Conservation (phyloP, 2,797 vertebrate species). For the Ateles fusciceps region DNA sequence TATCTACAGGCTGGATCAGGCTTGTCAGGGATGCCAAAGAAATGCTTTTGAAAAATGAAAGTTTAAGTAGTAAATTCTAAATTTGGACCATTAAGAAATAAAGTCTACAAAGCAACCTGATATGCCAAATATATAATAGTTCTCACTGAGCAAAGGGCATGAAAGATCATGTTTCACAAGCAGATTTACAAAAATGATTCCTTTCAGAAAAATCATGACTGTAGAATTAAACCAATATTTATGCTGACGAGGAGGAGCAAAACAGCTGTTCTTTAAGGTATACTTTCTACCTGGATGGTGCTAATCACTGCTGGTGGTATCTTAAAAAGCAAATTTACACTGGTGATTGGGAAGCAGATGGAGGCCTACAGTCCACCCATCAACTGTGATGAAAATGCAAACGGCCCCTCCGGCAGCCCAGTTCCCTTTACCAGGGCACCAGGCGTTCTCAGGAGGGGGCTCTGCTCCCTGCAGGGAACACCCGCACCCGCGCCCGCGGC, state of each 20-base stretch:
- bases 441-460: too few relatives aligned
- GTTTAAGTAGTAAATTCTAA: background rate
- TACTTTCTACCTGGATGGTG: too few relatives aligned
- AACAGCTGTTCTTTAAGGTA: background rate
- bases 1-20: background rate
- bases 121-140: accelerated
- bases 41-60: background rate
- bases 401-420: too few relatives aligned
- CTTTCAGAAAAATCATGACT: background rate
- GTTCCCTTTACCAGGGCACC: background rate
- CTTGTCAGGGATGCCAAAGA: background rate
- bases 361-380: background rate
- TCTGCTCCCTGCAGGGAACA: background rate
- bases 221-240: background rate
- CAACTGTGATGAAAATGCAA: background rate
- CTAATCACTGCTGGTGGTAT: background rate
- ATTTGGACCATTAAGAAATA: background rate
- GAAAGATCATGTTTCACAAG: background rate
- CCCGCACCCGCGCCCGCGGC: accelerated
- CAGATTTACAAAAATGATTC: background rate
- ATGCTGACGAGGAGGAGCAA: background rate
- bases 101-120: background rate
- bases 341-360: background rate
- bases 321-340: background rate
- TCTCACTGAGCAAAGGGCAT: background rate